phyloP scores from a whole-genome alignment of 2,888 invertebrate species.

The Parnassius glacialis region DNA sequence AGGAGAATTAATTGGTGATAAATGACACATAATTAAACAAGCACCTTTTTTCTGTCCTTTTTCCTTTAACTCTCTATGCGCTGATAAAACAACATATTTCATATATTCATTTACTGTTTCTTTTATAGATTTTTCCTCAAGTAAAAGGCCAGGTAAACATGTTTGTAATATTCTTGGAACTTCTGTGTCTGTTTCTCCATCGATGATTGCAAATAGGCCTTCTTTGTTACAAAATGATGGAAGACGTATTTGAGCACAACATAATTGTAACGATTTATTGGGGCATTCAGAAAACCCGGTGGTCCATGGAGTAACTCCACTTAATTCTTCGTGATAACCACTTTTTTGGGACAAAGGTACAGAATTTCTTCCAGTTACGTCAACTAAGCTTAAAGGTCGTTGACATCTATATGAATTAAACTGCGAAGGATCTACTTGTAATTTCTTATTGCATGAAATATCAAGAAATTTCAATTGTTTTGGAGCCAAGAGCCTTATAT shows the following conservation, averaged over 20 bases:
- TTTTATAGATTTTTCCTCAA: constrained; percentile 90
- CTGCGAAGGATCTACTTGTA: constrained; percentile 91
- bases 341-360: constrained; percentile 80
- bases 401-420: constrained; percentile 90
- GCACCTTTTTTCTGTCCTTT: constrained; percentile 87
- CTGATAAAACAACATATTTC: constrained; percentile 90
- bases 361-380: constrained; percentile 90
- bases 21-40: constrained; percentile 87
- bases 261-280: constrained; percentile 86
- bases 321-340: constrained; percentile 79
- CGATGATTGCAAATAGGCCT: constrained; percentile 91
- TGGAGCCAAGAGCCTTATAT: constrained; percentile 87
- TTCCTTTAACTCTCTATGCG: constrained; percentile 88
- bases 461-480: constrained; percentile 92
- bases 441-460: constrained; percentile 89
- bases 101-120: constrained; percentile 91
- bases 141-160: constrained; percentile 87
- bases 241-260: constrained; percentile 88
- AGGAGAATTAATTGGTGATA: constrained; percentile 81
- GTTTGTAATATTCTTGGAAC: constrained; percentile 86
- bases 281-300: constrained; percentile 93
- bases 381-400: constrained; percentile 90
- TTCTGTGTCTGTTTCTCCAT: constrained; percentile 87
- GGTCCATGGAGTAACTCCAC: constrained; percentile 85
- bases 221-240: constrained; percentile 90